These are phyloP conservation scores for Artemia sp. DNA, from an alignment of 2,888 invertebrate genomes.

Conservation along the genomic window DNA sequence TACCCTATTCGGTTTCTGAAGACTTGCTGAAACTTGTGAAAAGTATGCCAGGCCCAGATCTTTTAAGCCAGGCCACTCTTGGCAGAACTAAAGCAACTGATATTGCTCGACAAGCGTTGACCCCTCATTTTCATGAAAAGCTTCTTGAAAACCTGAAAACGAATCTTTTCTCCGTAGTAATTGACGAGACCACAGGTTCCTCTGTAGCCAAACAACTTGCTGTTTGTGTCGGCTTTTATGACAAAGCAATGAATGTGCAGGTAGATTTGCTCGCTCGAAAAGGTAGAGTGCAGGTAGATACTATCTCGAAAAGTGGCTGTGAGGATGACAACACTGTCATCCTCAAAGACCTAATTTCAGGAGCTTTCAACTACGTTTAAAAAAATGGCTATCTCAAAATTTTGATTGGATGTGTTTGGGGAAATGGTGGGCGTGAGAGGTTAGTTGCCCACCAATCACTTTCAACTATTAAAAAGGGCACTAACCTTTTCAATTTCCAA, in stretches of 20 bases:
- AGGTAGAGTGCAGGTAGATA: too few relatives aligned
- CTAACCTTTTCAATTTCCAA: too few relatives aligned
- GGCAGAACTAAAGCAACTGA: constrained; percentile 3
- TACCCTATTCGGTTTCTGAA: constrained; percentile 5
- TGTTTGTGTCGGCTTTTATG: constrained; percentile 3
- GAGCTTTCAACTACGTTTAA: too few relatives aligned
- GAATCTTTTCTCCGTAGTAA: constrained; percentile 12
- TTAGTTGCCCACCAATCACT: too few relatives aligned
- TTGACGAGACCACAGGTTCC: background rate
- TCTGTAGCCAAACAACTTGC: constrained; percentile 13
- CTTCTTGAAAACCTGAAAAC: constrained; percentile 8
- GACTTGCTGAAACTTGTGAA: constrained; percentile 10
- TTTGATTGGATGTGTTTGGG: too few relatives aligned
- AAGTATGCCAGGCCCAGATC: constrained; percentile 11
- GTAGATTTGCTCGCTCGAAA: background rate
- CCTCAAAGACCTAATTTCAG: too few relatives aligned
- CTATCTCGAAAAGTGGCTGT: too few relatives aligned
- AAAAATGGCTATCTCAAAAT: too few relatives aligned
- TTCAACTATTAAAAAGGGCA: too few relatives aligned
- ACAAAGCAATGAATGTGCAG: constrained; percentile 8
- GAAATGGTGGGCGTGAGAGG: too few relatives aligned
- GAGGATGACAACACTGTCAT: too few relatives aligned
- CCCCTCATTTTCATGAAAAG: constrained; percentile 5
- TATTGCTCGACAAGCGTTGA: constrained; percentile 9
- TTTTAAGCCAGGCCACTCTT: constrained; percentile 1